These are phyloP conservation scores for Tupaia tana DNA, from an alignment of 2,113 vertebrate genomes.

Conservation along the genomic window DNA sequence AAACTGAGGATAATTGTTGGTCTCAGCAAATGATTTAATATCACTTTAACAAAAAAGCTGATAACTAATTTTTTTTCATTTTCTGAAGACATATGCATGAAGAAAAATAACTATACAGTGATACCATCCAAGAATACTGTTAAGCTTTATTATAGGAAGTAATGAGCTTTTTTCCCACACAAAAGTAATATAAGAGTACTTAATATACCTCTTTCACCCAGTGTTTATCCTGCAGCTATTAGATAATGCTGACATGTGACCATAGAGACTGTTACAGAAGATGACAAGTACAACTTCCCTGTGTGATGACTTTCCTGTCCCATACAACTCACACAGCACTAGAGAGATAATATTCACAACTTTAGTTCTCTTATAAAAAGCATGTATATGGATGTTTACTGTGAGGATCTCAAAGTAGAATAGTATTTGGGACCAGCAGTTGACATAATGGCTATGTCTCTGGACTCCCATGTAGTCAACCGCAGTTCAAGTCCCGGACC, in stretches of 20 bases:
- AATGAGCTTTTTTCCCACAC: neutral
- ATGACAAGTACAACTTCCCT: neutral
- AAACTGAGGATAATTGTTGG: neutral
- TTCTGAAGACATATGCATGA: neutral
- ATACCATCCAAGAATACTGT: neutral
- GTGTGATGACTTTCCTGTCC: neutral
- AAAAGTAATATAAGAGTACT: neutral
- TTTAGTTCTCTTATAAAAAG: neutral
- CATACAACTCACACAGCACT: neutral
- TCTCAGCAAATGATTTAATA: neutral
- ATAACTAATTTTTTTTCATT: constrained; percentile 11
- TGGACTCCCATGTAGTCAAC: no score
- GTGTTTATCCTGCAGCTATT: neutral
- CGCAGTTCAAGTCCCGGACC: no score
- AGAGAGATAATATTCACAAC: neutral
- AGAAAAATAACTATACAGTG: neutral
- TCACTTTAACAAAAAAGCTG: neutral
- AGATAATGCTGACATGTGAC: neutral
- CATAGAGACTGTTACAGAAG: neutral
- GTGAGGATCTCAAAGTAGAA: neutral
- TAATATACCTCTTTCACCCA: neutral
- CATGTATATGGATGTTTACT: neutral
- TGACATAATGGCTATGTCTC: no score
- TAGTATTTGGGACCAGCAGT: no score
- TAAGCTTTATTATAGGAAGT: constrained; percentile 24